phyloP scores from a whole-genome alignment of 1,140 invertebrate species.

The Drosophila lacteicornis region DNA sequence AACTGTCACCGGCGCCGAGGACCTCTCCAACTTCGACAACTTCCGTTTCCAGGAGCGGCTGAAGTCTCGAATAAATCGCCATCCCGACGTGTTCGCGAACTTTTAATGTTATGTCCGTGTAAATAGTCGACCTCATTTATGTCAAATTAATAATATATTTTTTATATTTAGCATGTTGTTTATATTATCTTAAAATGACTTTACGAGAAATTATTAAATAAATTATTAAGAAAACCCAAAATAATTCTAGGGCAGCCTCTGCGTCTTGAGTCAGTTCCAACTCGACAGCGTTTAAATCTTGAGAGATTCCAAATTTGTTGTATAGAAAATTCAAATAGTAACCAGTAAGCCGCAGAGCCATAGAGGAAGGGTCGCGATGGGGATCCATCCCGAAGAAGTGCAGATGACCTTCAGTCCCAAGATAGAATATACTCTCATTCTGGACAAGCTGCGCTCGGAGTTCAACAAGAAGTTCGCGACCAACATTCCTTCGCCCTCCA shows the following conservation, averaged over 20 bases:
- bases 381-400: background rate
- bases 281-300: background rate
- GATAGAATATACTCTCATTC: conserved; percentile 51
- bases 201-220: no score
- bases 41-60: conserved; percentile 31
- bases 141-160: background rate
- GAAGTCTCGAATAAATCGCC: conserved; percentile 64
- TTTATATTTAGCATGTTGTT: background rate
- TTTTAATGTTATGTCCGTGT: conserved; percentile 50
- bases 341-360: background rate
- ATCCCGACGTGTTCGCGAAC: conserved; percentile 64
- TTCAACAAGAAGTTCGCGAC: conserved; percentile 56
- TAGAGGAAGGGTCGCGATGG: conserved; percentile 10
- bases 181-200: no score
- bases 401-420: conserved; percentile 58
- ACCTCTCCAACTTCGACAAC: conserved; percentile 67
- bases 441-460: conserved; percentile 62
- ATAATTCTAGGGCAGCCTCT: background rate
- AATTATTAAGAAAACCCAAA: background rate
- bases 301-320: conserved; percentile 15
- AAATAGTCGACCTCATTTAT: background rate
- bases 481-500: conserved; percentile 48
- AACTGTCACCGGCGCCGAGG: conserved; percentile 70
- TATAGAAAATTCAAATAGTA: background rate
- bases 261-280: background rate